Conservation (phyloP, 2,888 invertebrate genomes). For the Micoletzkya japonica region DNA sequence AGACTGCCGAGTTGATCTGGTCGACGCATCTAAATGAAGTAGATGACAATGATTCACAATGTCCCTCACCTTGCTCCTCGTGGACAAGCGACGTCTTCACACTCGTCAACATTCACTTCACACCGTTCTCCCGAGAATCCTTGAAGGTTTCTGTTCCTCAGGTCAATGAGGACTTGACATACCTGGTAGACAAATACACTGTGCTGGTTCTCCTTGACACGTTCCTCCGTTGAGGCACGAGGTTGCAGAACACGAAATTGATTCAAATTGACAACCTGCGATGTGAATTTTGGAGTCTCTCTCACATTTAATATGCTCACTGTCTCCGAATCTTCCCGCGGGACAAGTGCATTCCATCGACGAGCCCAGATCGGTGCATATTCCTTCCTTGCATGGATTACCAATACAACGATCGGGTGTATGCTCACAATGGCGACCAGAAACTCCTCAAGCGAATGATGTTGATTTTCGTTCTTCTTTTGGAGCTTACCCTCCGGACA, state of each 20-base stretch:
- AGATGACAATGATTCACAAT: slow-evolving; percentile 31
- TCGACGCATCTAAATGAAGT: slow-evolving; percentile 45
- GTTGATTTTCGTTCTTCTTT: background rate
- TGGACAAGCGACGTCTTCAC: slow-evolving; percentile 56
- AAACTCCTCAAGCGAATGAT: slow-evolving; percentile 77
- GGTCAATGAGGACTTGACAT: background rate
- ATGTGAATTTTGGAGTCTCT: background rate
- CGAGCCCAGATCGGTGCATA: slow-evolving; percentile 92
- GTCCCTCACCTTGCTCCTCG: slow-evolving; percentile 50
- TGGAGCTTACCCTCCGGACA: slow-evolving; percentile 53
- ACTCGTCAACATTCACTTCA: slow-evolving; percentile 62
- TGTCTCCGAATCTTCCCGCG: slow-evolving; percentile 38
- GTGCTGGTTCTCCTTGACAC: slow-evolving; percentile 72
- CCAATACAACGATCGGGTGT: slow-evolving; percentile 92
- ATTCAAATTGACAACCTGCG: slow-evolving; percentile 43
- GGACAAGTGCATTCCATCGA: slow-evolving; percentile 91
- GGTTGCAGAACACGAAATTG: slow-evolving; percentile 47
- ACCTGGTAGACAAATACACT: slow-evolving; percentile 83
- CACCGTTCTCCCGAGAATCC: slow-evolving; percentile 60
- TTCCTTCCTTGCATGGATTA: slow-evolving; percentile 90
- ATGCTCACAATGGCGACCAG: slow-evolving; percentile 93
- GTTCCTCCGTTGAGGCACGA: slow-evolving; percentile 58
- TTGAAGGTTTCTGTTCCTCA: slow-evolving; percentile 19
- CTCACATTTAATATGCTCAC: background rate
- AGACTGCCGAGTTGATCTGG: slow-evolving; percentile 79